Percentiles rank a stretch among this genome's conserved stretches.
These are phyloP conservation scores for Plusia festucae DNA, from an alignment of 2,888 invertebrate species.

Conservation along the genomic window DNA sequence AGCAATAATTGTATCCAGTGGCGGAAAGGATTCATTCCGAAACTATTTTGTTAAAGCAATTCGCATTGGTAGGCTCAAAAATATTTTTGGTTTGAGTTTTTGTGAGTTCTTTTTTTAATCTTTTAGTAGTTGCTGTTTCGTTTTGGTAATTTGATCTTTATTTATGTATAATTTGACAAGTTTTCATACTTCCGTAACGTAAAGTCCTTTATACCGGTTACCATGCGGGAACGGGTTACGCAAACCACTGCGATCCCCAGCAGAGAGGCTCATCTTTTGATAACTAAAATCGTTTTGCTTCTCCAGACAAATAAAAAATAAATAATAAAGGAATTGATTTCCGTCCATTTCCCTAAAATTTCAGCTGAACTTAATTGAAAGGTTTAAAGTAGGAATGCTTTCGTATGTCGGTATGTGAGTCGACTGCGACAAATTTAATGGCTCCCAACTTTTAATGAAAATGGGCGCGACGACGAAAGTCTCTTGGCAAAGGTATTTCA, in stretches of 20 bases:
- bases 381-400: slow-evolving; percentile 25
- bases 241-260: no score
- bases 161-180: no score
- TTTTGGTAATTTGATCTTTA: background rate
- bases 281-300: no score
- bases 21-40: slow-evolving; percentile 37
- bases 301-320: no score
- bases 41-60: slow-evolving; percentile 26
- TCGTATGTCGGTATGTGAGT: slow-evolving; percentile 30
- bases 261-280: no score
- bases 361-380: slow-evolving; percentile 31
- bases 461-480: slow-evolving; percentile 41
- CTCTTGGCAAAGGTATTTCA: slow-evolving; percentile 53
- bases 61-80: slow-evolving; percentile 8
- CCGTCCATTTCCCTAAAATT: background rate
- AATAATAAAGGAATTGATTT: no score
- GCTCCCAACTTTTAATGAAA: slow-evolving; percentile 61
- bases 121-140: background rate
- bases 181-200: no score
- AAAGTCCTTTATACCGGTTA: no score
- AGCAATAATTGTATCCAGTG: slow-evolving; percentile 27
- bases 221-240: no score
- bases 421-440: slow-evolving; percentile 48
- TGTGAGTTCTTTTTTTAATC: no score
- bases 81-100: slow-evolving; percentile 42